Conservation (phyloP, 2,113 vertebrate species). For the Lamprologus tigripictilis region DNA sequence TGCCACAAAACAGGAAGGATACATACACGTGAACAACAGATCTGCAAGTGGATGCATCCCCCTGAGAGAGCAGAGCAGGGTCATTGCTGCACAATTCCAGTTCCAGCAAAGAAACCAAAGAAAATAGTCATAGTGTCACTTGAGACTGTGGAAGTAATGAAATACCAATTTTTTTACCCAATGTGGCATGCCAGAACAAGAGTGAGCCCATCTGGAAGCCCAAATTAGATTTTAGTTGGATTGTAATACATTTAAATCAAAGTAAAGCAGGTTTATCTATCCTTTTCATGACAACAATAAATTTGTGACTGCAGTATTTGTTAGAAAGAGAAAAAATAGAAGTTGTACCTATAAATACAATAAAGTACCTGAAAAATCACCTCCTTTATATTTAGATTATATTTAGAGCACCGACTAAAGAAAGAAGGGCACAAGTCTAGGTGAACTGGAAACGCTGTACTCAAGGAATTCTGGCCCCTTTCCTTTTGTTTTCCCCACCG, state of each 20-base stretch:
- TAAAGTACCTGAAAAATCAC: background rate
- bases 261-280: background rate
- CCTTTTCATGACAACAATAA: background rate
- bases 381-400: background rate
- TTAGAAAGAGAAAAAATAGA: background rate
- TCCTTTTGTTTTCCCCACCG: background rate
- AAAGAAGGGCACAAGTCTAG: background rate
- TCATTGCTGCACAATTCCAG: background rate
- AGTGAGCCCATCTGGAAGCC: background rate
- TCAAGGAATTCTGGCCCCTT: background rate
- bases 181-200: background rate
- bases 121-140: constrained; percentile 3
- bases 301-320: background rate
- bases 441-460: background rate
- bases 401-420: background rate
- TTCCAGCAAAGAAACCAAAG: constrained; percentile 23
- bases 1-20: background rate
- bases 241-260: constrained; percentile 8
- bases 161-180: background rate
- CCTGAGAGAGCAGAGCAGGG: background rate
- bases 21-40: background rate
- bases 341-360: background rate
- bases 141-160: background rate
- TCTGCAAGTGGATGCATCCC: background rate
- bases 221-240: constrained; percentile 8